Percentiles rank a stretch among this genome's conserved stretches.
Conservation (phyloP, 2,797 vertebrate species). For the Vireo griseus region DNA sequence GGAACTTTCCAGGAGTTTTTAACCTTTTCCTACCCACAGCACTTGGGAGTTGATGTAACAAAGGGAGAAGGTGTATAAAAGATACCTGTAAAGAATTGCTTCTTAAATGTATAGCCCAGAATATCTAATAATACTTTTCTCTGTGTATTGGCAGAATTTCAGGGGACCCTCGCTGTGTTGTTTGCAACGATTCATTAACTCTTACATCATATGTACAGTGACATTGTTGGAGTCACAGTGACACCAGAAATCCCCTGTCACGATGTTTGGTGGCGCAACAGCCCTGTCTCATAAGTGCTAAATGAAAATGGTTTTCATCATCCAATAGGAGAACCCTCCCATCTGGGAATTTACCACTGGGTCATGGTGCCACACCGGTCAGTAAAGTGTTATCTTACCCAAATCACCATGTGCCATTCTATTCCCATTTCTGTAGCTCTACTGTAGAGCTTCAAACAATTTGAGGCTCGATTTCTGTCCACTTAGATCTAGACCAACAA, state of each 20-base stretch:
- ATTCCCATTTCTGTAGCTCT: neutral
- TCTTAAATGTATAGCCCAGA: neutral
- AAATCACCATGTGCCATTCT: neutral
- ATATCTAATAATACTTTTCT: neutral
- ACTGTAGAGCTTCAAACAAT: neutral
- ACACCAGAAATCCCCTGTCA: neutral
- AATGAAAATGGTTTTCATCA: neutral
- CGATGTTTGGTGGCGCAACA: neutral
- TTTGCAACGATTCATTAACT: neutral
- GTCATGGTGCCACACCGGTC: neutral
- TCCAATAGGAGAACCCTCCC: neutral
- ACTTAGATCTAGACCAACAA: neutral
- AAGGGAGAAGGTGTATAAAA: neutral
- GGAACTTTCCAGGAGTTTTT: neutral
- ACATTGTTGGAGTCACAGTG: neutral
- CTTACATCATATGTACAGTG: neutral
- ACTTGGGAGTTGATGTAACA: neutral
- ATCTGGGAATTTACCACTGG: neutral
- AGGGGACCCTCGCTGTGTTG: neutral
- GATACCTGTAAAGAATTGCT: neutral
- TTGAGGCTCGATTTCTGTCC: neutral
- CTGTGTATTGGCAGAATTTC: neutral
- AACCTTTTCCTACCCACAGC: neutral
- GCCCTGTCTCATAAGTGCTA: neutral
- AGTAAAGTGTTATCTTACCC: neutral